Base-by-base conservation (phyloP, 2,113 vertebrate genomes). In the Nerophis ophidion region DNA sequence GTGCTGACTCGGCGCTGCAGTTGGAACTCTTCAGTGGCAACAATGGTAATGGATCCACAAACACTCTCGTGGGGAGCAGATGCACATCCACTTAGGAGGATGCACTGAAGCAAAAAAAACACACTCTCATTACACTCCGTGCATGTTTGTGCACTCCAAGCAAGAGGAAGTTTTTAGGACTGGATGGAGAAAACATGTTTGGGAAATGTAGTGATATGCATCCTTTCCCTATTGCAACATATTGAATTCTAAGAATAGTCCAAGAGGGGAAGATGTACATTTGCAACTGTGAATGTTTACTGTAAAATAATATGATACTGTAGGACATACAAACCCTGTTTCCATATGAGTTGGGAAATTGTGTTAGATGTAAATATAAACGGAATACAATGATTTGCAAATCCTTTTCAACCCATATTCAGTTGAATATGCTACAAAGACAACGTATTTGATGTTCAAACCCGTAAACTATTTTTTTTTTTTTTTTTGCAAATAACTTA, bases 1-100 rank as follows among this genome's bases (percentile, higher is more conserved):
- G 61, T 85, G 84, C 84, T 88, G 84, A 87, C 76, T 65, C 45
- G 42, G 70, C 8, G 7, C 36, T 7, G 40, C 42, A 47, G 63
- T 71, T 64, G n/a, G 52, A 33, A 44, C 59, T 83, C 56, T 55
- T 72, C 66, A 65, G 57, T 76, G 75, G 80, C 76, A 80, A 79
- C 83, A 72, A 45, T 67, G 58, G 48, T 85, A 88, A 88, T 88
- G 84, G 81, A 83, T 76, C 62, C 62, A 73, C 66, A 81, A 86
- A 74, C 61, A 68, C 72, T 59, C 86, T 78, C 86, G 53, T 54
- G 84, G 80, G 84, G 60, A 80, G 83, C 68, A 83, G 69, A 84
- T 76, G 66, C 15, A 38, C 63, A 60, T 79, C 70, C 82, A 78
- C 80, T 85, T 79, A 84, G 67, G 61, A 78, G 72, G 67, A 83